phyloP scores from a whole-genome alignment of 2,113 vertebrate species.

The Cyanistes caeruleus region DNA sequence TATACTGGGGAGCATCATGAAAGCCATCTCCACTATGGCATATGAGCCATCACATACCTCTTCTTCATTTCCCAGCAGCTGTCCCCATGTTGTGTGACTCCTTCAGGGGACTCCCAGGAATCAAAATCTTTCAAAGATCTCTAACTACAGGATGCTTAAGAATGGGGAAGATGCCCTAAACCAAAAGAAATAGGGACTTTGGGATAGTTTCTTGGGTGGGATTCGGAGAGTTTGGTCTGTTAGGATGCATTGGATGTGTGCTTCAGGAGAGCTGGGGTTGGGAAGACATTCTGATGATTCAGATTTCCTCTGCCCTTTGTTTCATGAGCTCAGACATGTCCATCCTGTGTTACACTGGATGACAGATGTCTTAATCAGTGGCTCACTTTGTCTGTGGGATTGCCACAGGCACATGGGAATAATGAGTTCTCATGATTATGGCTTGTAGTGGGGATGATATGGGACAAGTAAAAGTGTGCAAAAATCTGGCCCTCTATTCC shows the following conservation, averaged over 20 bases:
- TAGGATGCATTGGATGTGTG: accelerated
- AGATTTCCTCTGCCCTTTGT: neutral
- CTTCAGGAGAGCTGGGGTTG: neutral
- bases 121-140: neutral
- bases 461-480: neutral
- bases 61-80: neutral
- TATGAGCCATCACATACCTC: neutral
- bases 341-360: neutral
- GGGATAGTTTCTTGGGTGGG: neutral
- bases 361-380: neutral
- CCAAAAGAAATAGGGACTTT: neutral
- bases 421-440: neutral
- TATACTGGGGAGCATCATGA: neutral
- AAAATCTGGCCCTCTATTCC: neutral
- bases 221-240: neutral
- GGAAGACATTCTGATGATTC: neutral
- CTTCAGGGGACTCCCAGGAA: neutral
- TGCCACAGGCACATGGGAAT: accelerated
- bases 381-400: neutral
- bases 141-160: neutral
- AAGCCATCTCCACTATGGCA: accelerated
- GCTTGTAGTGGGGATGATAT: neutral
- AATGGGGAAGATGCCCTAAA: neutral
- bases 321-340: neutral
- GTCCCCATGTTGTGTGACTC: neutral